phyloP scores from a whole-genome alignment of 2,888 invertebrate species.

The Nymphalis c-album region DNA sequence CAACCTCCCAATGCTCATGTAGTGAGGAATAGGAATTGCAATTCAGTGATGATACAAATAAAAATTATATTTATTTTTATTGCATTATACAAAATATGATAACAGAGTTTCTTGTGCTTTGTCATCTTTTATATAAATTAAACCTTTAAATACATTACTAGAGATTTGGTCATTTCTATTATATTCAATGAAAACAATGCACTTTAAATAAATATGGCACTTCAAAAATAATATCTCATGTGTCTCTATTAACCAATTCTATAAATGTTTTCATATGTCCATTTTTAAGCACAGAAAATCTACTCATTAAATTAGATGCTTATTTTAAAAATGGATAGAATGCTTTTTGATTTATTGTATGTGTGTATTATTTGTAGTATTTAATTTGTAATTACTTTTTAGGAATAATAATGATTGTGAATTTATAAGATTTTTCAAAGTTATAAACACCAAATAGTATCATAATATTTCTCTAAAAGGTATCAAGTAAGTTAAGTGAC shows the following conservation, averaged over 20 bases:
- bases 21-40: constrained; percentile 47
- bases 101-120: constrained; percentile 15
- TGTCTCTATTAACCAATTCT: constrained; percentile 13
- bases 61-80: constrained; percentile 9
- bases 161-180: constrained; percentile 10
- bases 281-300: constrained; percentile 32
- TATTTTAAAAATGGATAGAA: background rate
- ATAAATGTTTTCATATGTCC: constrained; percentile 26
- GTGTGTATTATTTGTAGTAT: constrained; percentile 2
- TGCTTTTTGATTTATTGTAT: background rate
- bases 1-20: constrained; percentile 40
- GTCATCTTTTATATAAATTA: constrained; percentile 6
- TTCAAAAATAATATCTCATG: constrained; percentile 10
- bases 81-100: constrained; percentile 5
- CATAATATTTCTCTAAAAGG: constrained; percentile 7
- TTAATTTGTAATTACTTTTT: background rate
- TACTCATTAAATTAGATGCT: constrained; percentile 17
- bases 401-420: background rate
- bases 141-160: background rate
- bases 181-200: constrained; percentile 17
- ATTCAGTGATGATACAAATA: constrained; percentile 15
- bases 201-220: constrained; percentile 34
- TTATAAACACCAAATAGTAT: constrained; percentile 20
- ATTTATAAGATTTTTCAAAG: constrained; percentile 5
- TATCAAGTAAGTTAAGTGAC: constrained; percentile 13